Base-by-base conservation (phyloP, 2,888 invertebrate species). In the Nebria salina region DNA sequence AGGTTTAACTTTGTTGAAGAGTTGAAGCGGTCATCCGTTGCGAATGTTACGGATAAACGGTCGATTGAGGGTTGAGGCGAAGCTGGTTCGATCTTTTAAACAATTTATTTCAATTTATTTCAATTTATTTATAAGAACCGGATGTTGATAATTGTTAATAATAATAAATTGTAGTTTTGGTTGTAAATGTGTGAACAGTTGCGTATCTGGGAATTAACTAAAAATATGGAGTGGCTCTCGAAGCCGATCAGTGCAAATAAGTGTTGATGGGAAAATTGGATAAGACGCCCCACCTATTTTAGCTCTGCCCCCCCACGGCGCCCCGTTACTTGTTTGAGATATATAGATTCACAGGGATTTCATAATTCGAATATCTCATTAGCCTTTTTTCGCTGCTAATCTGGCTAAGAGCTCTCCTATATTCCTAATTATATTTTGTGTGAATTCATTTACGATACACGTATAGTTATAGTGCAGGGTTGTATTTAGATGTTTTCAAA, bases 21-120 rank as follows among this genome's bases (percentile, higher is more conserved):
- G 77, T 85, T 85, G 25, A 91, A 91, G 34, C 91, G 90, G 82
- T 91, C 92, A 13, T 91, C 90, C 43, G 92, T 90, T 0, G 94
- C 94, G 90, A 94, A 94, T 72, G 93, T 94, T 82, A 95, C 94
- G 11, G 94, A 94, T 70, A 94, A 89, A 76, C 94, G 91, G 87
- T 94, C 94, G 76, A 93, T 90, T 1, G 94, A 94, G 5, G 93
- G 93, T 87, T 94, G 94, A 1, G 93, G 93, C 0, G 94, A 94
- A 0, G 91, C 88, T 0, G 93, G 92, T 81, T 91, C 92, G 82
- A 90, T 90, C 87, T 90, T 64, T 20, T 20, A 20, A 20, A 20
- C 20, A 20, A 20, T 20, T 20, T 20, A 20, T 20, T 20, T 20
- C n/a, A n/a, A n/a, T n/a, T n/a, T n/a, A n/a, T n/a, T n/a, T n/a